Conservation (phyloP, 2,888 invertebrate species). For the Aplocera efformata region DNA sequence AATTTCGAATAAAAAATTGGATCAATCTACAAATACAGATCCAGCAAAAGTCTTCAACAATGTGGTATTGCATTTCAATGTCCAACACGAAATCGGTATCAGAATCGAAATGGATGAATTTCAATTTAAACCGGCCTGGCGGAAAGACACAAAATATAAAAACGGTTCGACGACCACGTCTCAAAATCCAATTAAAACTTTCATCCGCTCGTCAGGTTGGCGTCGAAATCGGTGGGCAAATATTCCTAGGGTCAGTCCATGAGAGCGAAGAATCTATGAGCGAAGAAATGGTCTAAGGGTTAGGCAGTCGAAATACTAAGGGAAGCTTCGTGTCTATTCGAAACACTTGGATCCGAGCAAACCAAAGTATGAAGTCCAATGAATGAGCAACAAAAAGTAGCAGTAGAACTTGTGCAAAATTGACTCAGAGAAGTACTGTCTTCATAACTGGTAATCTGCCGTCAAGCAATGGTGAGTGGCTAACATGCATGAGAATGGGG, state of each 20-base stretch:
- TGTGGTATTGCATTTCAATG: background rate
- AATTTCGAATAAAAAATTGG: too few species aligned
- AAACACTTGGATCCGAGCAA: too few species aligned
- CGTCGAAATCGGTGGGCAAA: slow-evolving; percentile 11
- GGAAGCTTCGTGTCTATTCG: too few species aligned
- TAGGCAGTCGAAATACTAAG: too few species aligned
- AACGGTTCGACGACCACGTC: slow-evolving; percentile 8
- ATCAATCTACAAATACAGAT: background rate
- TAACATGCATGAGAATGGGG: too few species aligned
- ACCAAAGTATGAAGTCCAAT: too few species aligned
- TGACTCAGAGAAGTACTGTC: too few species aligned
- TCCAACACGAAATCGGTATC: slow-evolving; percentile 6
- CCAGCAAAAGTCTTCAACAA: background rate
- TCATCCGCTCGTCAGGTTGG: slow-evolving; percentile 12
- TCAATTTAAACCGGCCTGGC: slow-evolving; percentile 10
- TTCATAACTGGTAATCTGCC: too few species aligned
- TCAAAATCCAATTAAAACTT: slow-evolving; percentile 29
- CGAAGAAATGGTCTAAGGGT: slow-evolving; percentile 2
- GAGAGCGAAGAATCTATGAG: background rate
- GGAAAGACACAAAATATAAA: slow-evolving; percentile 19
- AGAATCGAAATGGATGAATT: slow-evolving; percentile 19
- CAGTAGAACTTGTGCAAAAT: too few species aligned
- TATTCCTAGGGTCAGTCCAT: slow-evolving; percentile 4
- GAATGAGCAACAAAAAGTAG: too few species aligned
- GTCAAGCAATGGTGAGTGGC: too few species aligned